These are phyloP conservation scores for Druon quercuslanigerum DNA, from an alignment of 1,140 invertebrate species.

Conservation along the genomic window DNA sequence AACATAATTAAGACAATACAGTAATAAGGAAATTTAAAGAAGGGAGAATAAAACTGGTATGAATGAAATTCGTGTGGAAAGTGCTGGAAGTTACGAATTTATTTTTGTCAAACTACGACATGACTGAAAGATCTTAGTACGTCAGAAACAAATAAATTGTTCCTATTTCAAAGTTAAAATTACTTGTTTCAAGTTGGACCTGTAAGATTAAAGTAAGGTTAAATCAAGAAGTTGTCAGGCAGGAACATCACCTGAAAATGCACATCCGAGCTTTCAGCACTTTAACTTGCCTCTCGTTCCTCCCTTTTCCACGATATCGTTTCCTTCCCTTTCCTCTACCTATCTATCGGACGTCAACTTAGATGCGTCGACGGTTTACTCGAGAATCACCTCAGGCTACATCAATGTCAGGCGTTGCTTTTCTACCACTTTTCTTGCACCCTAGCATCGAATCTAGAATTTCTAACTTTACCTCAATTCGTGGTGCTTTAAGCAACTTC, in stretches of 20 bases:
- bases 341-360: conserved; percentile 29
- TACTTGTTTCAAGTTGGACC: conserved; percentile 26
- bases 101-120: background rate
- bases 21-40: too few species aligned
- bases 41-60: too few species aligned
- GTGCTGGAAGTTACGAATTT: too few species aligned
- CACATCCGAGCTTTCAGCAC: conserved; percentile 29
- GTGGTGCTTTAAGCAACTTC: background rate
- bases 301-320: conserved; percentile 15
- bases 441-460: background rate
- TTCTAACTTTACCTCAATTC: conserved; percentile 1
- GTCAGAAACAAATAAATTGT: background rate
- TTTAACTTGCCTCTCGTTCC: conserved; percentile 22
- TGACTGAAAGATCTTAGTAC: background rate
- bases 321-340: conserved; percentile 12
- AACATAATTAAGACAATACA: too few species aligned
- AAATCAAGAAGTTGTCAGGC: conserved; percentile 29
- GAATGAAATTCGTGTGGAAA: too few species aligned
- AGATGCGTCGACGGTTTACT: conserved; percentile 29
- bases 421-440: background rate
- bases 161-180: conserved; percentile 28
- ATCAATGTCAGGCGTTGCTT: conserved; percentile 26
- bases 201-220: conserved; percentile 14
- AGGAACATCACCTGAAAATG: conserved; percentile 23
- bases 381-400: conserved; percentile 24